Conservation (phyloP, 2,113 vertebrate genomes). For the Nyctibius bracteatus region DNA sequence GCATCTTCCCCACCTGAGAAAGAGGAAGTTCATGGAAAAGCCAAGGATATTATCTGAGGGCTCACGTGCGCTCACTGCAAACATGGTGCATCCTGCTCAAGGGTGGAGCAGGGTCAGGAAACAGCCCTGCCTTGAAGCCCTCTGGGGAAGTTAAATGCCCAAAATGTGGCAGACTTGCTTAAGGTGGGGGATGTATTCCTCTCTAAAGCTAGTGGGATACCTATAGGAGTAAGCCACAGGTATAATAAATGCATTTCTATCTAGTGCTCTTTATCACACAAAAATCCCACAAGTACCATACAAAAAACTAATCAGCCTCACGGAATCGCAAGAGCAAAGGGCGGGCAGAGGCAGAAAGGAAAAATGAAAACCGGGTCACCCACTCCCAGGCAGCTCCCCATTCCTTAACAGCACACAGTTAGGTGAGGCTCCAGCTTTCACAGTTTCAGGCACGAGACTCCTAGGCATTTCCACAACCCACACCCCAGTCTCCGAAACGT, state of each 20-base stretch:
- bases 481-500: background rate
- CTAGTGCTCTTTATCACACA: background rate
- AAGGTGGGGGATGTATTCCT: background rate
- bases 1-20: background rate
- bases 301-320: background rate
- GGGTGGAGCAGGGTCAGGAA: rapidly evolving
- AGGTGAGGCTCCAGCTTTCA: background rate
- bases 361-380: background rate
- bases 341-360: rapidly evolving
- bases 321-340: background rate
- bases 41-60: background rate
- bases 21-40: background rate
- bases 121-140: background rate
- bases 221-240: background rate
- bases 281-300: background rate
- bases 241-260: background rate
- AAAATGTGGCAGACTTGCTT: background rate
- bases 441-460: background rate
- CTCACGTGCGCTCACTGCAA: background rate
- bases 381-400: background rate
- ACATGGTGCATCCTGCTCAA: background rate
- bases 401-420: background rate
- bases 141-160: background rate
- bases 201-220: background rate
- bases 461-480: background rate